A percentile compares a stretch with the other conserved stretches of the same genome.
Evolutionary conservation across 2,113 vertebrate genomes (phyloP).

Genomic region (Labrus mixtus): DNA sequence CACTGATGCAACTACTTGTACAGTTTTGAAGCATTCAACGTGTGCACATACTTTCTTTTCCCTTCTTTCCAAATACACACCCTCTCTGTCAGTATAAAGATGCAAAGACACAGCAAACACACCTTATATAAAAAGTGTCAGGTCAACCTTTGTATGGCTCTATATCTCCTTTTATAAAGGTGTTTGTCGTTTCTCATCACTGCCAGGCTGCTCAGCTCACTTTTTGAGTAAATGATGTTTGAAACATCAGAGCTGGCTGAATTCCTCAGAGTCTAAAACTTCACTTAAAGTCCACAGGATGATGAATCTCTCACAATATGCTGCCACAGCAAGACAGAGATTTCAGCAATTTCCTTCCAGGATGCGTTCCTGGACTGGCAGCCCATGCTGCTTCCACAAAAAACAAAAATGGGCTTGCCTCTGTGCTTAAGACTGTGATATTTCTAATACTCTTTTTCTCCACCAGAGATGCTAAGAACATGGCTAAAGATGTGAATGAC

Average conservation of each 20-base stretch:
- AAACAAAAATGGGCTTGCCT: conserved; percentile 5
- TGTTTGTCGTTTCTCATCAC: conserved; percentile 13
- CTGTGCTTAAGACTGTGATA: neutral
- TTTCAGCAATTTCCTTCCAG: conserved; percentile 49
- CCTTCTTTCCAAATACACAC: neutral
- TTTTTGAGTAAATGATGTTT: conserved; percentile 49
- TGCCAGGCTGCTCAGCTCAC: conserved; percentile 16
- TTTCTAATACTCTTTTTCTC: neutral
- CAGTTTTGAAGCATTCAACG: conserved; percentile 12
- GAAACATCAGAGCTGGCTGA: conserved; percentile 36
- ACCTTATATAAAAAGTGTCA: conserved; percentile 5
- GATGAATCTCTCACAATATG: conserved; percentile 46
- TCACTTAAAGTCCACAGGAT: conserved; percentile 25
- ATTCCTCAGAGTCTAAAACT: conserved; percentile 33
- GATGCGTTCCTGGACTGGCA: conserved; percentile 11
- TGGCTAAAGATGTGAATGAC: conserved; percentile 93
- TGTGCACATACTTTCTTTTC: neutral
- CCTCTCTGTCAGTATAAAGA: conserved; percentile 37
- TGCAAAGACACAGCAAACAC: conserved; percentile 6
- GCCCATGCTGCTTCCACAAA: conserved; percentile 8
- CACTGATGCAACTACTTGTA: conserved; percentile 10
- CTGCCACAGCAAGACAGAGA: conserved; percentile 54
- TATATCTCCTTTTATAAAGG: neutral
- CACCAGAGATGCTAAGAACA: conserved; percentile 93
- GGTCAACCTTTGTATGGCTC: conserved; percentile 1